phyloP scores from a whole-genome alignment of 2,113 vertebrate species.

The Ptilorrhoa leucosticta region DNA sequence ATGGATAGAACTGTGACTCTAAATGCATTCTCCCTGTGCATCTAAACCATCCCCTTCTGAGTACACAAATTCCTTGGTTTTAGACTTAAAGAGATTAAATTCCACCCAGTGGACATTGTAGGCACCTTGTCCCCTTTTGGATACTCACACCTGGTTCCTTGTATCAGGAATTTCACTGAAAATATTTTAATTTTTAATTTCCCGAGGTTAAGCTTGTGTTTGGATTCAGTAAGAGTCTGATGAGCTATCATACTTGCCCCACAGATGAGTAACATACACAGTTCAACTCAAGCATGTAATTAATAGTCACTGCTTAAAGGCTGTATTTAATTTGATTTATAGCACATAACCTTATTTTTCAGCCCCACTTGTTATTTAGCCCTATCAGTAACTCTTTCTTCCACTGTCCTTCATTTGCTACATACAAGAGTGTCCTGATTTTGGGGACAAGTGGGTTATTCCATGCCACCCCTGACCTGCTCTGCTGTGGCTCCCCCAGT shows the following conservation, averaged over 20 bases:
- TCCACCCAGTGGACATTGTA: not conserved
- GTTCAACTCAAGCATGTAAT: constrained; percentile 35
- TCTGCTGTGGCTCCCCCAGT: not conserved
- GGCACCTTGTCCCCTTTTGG: not conserved
- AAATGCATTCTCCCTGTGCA: not conserved
- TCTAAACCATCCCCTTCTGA: not conserved
- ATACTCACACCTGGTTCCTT: not conserved
- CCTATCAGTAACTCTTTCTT: not conserved
- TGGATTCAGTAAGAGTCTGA: not conserved
- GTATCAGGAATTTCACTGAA: not conserved
- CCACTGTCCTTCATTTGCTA: not conserved
- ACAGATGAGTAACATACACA: not conserved
- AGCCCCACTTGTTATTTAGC: not conserved
- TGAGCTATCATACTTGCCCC: not conserved
- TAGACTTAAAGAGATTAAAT: not conserved
- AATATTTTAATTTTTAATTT: not conserved
- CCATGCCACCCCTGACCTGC: not conserved
- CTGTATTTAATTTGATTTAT: constrained; percentile 37
- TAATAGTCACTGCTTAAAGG: not conserved
- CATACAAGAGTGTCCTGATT: not conserved
- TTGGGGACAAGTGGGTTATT: not conserved
- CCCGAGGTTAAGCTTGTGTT: not conserved
- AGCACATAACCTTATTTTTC: constrained; percentile 12
- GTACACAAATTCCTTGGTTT: not conserved
- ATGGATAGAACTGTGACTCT: not conserved